Evolutionary conservation across 2,797 vertebrate species (phyloP).

Genomic region (Chelmon rostratus): DNA sequence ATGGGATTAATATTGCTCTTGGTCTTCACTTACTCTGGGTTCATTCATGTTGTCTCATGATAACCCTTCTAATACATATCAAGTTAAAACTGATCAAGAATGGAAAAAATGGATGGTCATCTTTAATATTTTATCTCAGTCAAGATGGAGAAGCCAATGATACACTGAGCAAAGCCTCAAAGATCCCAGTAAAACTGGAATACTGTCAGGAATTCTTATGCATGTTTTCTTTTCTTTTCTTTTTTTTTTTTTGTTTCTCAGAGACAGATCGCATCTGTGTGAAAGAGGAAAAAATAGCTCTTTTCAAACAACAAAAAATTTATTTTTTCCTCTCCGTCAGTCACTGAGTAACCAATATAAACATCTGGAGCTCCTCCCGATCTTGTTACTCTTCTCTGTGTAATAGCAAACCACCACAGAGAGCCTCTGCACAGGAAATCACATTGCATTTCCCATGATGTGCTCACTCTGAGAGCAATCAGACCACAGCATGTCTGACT

Average conservation of each 20-base stretch:
- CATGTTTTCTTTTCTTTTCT: neutral
- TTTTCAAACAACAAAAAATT: too few relatives aligned
- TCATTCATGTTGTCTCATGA: neutral
- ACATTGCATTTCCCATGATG: slow-evolving; percentile 42
- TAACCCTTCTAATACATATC: neutral
- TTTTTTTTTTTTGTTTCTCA: too few relatives aligned
- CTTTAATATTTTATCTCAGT: neutral
- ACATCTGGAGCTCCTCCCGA: slow-evolving; percentile 2
- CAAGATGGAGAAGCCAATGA: neutral
- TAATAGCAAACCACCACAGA: slow-evolving; percentile 28
- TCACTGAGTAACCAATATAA: slow-evolving; percentile 1
- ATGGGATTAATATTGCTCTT: neutral
- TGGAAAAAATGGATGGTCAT: too few relatives aligned
- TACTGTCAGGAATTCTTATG: neutral
- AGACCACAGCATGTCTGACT: slow-evolving; percentile 53
- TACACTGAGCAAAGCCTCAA: neutral
- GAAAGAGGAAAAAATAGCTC: neutral
- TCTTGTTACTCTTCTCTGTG: slow-evolving; percentile 14
- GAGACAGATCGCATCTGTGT: neutral
- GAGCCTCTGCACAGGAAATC: slow-evolving; percentile 49
- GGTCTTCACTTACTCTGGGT: neutral
- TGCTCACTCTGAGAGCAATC: slow-evolving; percentile 58
- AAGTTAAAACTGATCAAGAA: neutral
- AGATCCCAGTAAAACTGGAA: neutral
- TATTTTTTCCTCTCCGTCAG: neutral